phyloP scores from a whole-genome alignment of 2,888 invertebrate genomes.

The Oligia latruncula region DNA sequence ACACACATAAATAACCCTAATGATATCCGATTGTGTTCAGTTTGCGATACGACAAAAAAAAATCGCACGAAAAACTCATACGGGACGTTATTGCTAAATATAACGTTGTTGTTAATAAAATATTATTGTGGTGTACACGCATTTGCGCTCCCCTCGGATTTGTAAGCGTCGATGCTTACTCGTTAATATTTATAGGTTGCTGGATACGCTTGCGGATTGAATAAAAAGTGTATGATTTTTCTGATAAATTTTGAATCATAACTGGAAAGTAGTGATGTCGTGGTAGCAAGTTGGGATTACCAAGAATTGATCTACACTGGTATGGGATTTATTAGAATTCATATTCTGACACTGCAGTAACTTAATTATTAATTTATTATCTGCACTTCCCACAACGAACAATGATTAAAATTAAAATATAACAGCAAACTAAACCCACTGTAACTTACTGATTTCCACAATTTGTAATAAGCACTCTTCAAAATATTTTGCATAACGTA shows the following conservation, averaged over 20 bases:
- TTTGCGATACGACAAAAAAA: slow-evolving; percentile 72
- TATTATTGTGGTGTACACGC: slow-evolving; percentile 60
- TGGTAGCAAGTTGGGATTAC: neutral
- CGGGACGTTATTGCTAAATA: slow-evolving; percentile 63
- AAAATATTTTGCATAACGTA: neutral
- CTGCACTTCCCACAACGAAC: neutral
- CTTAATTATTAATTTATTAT: neutral
- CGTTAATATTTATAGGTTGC: slow-evolving; percentile 62
- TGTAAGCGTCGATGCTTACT: slow-evolving; percentile 59
- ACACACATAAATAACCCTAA: slow-evolving; percentile 87
- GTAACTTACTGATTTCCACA: neutral
- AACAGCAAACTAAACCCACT: too few species aligned
- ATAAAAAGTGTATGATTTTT: slow-evolving; percentile 51
- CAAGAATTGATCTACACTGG: neutral
- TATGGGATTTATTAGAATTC: neutral
- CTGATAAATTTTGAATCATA: slow-evolving; percentile 15
- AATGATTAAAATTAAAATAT: neutral
- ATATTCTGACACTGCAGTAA: neutral
- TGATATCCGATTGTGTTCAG: slow-evolving; percentile 85
- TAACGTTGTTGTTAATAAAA: slow-evolving; percentile 67
- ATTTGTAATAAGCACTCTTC: neutral
- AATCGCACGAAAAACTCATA: slow-evolving; percentile 64
- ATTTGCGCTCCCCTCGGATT: slow-evolving; percentile 56
- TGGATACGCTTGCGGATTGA: slow-evolving; percentile 50
- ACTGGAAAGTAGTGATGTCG: neutral